Conservation (phyloP, 2,888 invertebrate genomes). For the Agapostemon virescens region DNA sequence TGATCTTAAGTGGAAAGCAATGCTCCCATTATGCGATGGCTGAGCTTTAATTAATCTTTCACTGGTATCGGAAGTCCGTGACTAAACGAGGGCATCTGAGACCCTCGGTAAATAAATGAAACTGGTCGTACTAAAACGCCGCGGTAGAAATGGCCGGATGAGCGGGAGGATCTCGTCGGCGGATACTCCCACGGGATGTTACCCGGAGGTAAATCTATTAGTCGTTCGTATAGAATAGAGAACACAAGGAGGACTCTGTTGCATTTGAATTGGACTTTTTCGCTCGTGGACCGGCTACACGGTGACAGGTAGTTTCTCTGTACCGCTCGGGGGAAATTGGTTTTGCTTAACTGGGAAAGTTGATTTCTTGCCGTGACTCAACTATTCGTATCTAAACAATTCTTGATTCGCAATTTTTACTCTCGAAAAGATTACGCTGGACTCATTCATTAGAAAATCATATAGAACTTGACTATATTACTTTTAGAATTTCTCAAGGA, state of each 20-base stretch:
- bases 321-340: neutral
- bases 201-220: constrained; percentile 40
- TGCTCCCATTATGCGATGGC: constrained; percentile 65
- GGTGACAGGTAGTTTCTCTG: constrained; percentile 11
- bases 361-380: neutral
- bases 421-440: neutral
- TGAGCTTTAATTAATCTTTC: constrained; percentile 69
- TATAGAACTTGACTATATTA: neutral
- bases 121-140: constrained; percentile 25
- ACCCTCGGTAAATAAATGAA: constrained; percentile 60
- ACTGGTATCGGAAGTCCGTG: constrained; percentile 50
- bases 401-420: neutral
- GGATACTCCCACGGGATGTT: constrained; percentile 20
- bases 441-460: neutral
- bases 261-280: constrained; percentile 13
- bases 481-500: no score
- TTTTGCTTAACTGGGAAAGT: constrained; percentile 4
- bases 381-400: neutral
- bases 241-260: neutral
- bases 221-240: constrained; percentile 11
- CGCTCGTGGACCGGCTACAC: neutral
- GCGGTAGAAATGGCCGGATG: constrained; percentile 6
- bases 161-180: constrained; percentile 11
- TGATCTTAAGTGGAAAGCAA: constrained; percentile 69
- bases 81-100: constrained; percentile 49